These are phyloP conservation scores for Xanthorhoe spadicearia DNA, from an alignment of 2,888 invertebrate species.

Conservation along the genomic window DNA sequence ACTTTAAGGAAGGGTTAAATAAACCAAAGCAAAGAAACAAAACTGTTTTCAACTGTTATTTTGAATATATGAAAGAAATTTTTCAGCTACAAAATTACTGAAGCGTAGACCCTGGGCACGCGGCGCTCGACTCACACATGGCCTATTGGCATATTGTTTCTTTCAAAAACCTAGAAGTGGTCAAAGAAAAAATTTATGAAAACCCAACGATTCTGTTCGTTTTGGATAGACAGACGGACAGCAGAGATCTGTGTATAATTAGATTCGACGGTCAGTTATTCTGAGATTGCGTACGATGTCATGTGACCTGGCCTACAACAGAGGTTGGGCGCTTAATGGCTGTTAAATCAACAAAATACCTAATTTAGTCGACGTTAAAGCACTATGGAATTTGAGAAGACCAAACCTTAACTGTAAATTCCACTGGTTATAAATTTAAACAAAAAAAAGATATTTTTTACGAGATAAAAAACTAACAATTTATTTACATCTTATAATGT, in stretches of 20 bases:
- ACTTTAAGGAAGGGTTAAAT: too few relatives aligned
- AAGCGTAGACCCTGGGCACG: background rate
- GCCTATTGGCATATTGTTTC: too few relatives aligned
- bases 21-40: too few relatives aligned
- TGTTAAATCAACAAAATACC: slow-evolving; percentile 22
- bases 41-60: too few relatives aligned
- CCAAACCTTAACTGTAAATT: background rate
- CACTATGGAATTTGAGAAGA: background rate
- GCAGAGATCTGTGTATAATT: slow-evolving; percentile 67
- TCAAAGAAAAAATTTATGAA: background rate
- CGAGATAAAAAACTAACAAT: too few relatives aligned
- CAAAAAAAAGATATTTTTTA: too few relatives aligned
- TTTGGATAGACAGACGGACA: slow-evolving; percentile 48
- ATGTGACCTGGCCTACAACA: slow-evolving; percentile 65
- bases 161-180: too few relatives aligned
- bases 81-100: too few relatives aligned
- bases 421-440: too few relatives aligned
- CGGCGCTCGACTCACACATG: too few relatives aligned
- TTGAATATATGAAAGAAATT: too few relatives aligned
- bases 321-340: slow-evolving; percentile 45
- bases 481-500: too few relatives aligned
- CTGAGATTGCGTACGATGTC: slow-evolving; percentile 72
- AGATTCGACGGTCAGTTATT: slow-evolving; percentile 78
- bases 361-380: background rate
- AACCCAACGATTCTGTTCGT: slow-evolving; percentile 32